A percentile compares a stretch with the other conserved stretches of the same genome.
phyloP scores from a whole-genome alignment of 2,113 vertebrate species.

The Cheilinus undulatus region DNA sequence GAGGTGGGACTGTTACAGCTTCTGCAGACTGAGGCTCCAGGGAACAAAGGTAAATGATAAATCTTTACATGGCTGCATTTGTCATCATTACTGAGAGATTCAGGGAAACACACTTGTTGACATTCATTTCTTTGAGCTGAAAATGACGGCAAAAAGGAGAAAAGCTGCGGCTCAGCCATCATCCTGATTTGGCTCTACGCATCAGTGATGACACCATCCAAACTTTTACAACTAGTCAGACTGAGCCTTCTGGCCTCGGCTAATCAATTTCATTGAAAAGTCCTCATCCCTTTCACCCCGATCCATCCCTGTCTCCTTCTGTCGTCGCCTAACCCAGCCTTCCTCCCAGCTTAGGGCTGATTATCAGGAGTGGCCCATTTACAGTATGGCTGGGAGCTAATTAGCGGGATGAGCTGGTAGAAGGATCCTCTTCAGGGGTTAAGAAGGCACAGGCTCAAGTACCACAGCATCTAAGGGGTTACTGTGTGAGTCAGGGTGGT shows the following conservation, averaged over 20 bases:
- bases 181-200: slow-evolving; percentile 18
- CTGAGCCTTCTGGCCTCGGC: slow-evolving; percentile 23
- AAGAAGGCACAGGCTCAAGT: slow-evolving; percentile 49
- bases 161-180: slow-evolving; percentile 3
- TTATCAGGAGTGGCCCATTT: slow-evolving; percentile 79
- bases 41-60: background rate
- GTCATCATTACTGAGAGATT: too few species aligned
- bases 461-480: slow-evolving; percentile 46
- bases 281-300: slow-evolving; percentile 38
- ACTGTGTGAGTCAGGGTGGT: slow-evolving; percentile 44
- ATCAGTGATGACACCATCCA: slow-evolving; percentile 46
- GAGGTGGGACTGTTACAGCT: too few species aligned
- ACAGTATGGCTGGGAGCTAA: slow-evolving; percentile 76
- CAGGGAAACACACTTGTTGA: too few species aligned
- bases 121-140: background rate
- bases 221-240: slow-evolving; percentile 64
- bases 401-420: slow-evolving; percentile 76
- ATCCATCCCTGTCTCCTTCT: slow-evolving; percentile 36
- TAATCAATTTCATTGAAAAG: slow-evolving; percentile 62
- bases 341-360: slow-evolving; percentile 60
- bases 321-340: slow-evolving; percentile 13
- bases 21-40: background rate
- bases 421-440: slow-evolving; percentile 70
- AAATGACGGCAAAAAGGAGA: background rate
- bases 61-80: background rate